A percentile compares a stretch with the other conserved stretches of the same genome.
phyloP scores from a whole-genome alignment of 2,797 vertebrate species.

The Cetoscarus ocellatus region DNA sequence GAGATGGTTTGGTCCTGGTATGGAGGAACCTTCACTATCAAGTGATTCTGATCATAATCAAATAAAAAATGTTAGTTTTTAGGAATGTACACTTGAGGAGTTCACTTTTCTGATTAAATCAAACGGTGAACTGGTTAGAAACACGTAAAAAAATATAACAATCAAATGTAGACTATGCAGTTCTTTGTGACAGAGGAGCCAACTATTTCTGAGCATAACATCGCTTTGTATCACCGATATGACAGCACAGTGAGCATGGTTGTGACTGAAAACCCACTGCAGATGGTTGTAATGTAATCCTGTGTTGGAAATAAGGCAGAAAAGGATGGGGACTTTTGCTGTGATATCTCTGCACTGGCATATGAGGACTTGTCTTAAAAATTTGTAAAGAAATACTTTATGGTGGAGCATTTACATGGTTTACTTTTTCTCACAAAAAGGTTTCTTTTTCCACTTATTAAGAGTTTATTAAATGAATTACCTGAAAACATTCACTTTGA shows the following conservation, averaged over 20 bases:
- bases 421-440: neutral
- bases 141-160: neutral
- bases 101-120: neutral
- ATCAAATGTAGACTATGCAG: neutral
- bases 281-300: neutral
- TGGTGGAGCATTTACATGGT: neutral
- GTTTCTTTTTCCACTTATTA: neutral
- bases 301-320: too few species aligned
- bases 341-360: too few species aligned
- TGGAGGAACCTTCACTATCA: conserved; percentile 97
- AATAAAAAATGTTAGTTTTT: conserved; percentile 9
- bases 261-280: neutral
- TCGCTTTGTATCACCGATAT: too few species aligned
- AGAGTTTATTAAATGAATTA: neutral
- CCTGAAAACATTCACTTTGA: conserved; percentile 5
- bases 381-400: neutral
- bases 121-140: too few species aligned
- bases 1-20: conserved; percentile 93
- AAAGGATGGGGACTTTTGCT: too few species aligned
- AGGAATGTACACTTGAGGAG: neutral
- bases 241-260: too few species aligned
- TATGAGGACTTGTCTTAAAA: neutral
- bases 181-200: neutral
- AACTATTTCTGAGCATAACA: neutral
- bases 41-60: conserved; percentile 89